phyloP scores from a whole-genome alignment of 2,797 vertebrate species.

The Epinephelus awoara region DNA sequence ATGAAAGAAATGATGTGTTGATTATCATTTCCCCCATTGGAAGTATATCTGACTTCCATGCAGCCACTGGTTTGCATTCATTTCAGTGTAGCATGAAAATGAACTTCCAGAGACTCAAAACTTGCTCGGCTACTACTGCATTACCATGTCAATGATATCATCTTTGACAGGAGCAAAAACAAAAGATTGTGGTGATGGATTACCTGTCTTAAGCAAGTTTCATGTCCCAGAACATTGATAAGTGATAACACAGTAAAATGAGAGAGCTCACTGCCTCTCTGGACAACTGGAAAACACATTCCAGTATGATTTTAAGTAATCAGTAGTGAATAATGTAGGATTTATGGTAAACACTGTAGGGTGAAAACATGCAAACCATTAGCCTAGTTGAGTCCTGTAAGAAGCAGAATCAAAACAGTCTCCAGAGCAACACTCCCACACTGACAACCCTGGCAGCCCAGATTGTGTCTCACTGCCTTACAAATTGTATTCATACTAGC shows the following conservation, averaged over 20 bases:
- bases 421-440: slow-evolving; percentile 51
- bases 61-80: too few species aligned
- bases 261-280: background rate
- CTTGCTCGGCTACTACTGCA: too few species aligned
- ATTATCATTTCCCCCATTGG: too few species aligned
- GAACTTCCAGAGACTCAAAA: too few species aligned
- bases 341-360: background rate
- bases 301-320: slow-evolving; percentile 1
- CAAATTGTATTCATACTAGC: slow-evolving; percentile 26
- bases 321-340: background rate
- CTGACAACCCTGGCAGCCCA: slow-evolving; percentile 8
- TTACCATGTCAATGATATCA: too few species aligned
- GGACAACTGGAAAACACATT: background rate
- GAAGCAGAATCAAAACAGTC: slow-evolving; percentile 11
- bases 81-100: too few species aligned
- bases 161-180: too few species aligned
- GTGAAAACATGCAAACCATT: slow-evolving; percentile 13
- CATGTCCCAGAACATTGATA: background rate
- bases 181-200: background rate
- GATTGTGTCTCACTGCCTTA: slow-evolving; percentile 15
- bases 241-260: background rate
- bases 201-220: background rate
- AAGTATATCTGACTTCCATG: too few species aligned
- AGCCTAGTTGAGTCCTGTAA: background rate
- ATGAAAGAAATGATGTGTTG: too few species aligned